Evolutionary conservation across 2,797 vertebrate genomes (phyloP).

Genomic region (Eidolon dupreanum): DNA sequence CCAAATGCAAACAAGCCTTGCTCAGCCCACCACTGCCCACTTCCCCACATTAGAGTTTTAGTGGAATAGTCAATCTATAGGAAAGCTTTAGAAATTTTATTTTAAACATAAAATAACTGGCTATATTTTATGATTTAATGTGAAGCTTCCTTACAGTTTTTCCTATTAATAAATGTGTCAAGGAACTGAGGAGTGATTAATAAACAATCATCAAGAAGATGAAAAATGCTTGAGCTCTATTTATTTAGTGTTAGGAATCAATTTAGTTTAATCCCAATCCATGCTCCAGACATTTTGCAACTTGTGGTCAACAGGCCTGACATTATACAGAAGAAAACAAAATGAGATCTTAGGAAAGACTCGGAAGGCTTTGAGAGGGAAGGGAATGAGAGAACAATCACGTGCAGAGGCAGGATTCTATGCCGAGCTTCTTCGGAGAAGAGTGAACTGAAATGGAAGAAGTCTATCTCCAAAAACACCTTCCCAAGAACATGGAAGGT

Average conservation of each 20-base stretch:
- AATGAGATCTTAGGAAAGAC: not conserved
- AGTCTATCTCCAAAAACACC: not conserved
- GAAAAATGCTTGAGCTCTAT: not conserved
- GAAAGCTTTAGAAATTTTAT: not conserved
- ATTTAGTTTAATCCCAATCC: not conserved
- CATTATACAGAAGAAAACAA: not conserved
- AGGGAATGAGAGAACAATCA: not conserved
- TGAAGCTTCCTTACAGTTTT: not conserved
- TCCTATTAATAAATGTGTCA: conserved; percentile 21
- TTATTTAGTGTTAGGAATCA: not conserved
- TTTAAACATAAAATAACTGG: not conserved
- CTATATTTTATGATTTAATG: not conserved
- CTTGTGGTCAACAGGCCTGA: not conserved
- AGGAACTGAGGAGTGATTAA: conserved; percentile 33
- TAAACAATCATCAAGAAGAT: not conserved
- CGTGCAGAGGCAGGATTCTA: not conserved
- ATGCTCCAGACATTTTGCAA: not conserved
- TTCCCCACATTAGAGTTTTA: not conserved
- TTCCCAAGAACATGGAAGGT: not conserved
- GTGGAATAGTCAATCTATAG: not conserved
- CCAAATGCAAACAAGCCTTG: not conserved
- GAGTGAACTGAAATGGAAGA: not conserved
- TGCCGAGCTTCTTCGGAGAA: not conserved
- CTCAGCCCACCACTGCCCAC: not conserved
- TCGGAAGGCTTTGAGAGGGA: not conserved